Evolutionary conservation across 2,797 vertebrate species (phyloP).

Genomic region (Simalia tracyae): DNA sequence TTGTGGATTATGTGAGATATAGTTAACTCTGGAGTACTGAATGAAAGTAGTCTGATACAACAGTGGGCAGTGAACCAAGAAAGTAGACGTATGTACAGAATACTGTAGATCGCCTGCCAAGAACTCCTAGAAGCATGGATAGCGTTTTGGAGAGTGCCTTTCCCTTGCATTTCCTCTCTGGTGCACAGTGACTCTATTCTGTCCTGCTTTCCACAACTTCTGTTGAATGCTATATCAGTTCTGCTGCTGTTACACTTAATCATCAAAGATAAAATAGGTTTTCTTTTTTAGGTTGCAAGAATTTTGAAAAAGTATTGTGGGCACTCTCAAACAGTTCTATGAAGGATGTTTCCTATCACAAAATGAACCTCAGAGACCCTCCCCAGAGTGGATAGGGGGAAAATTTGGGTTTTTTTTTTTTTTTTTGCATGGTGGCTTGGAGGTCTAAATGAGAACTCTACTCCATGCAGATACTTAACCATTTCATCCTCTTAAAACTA

Average conservation of each 20-base stretch:
- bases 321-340: background rate
- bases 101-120: background rate
- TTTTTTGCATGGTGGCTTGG: background rate
- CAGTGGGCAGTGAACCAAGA: background rate
- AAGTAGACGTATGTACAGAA: background rate
- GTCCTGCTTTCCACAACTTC: background rate
- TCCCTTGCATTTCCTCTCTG: background rate
- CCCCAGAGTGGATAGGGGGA: background rate
- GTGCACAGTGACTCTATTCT: background rate
- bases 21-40: background rate
- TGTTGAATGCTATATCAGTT: background rate
- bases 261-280: background rate
- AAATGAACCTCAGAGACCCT: background rate
- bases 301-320: background rate
- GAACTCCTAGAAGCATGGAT: background rate
- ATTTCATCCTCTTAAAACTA: background rate
- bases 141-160: background rate
- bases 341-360: background rate
- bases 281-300: background rate
- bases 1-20: background rate
- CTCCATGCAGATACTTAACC: background rate
- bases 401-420: background rate
- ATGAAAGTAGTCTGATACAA: background rate
- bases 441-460: background rate
- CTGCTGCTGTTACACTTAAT: background rate